Evolutionary conservation across 2,113 vertebrate genomes (phyloP), one percentile per base, ranked within the genome.

Genomic region (Progne subis): DNA sequence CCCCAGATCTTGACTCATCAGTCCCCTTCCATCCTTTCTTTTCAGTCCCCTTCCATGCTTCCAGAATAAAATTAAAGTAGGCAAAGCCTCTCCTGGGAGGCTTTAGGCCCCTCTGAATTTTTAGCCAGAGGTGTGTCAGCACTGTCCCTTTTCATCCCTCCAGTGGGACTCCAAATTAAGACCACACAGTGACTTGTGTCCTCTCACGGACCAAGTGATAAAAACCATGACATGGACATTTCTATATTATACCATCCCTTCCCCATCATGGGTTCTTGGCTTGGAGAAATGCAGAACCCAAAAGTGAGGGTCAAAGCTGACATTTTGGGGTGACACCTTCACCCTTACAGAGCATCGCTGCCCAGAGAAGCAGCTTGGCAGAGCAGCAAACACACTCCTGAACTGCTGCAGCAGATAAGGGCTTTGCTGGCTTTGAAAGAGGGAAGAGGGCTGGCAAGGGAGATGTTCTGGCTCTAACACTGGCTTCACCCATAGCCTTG

Each of bases 171-270:
- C 32, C 55, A 39, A 32, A 79, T 8, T 16, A 41, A 69, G n/a
- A 41, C 34, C 13, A 19, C 8, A 28, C 24, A 37, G 1, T 13
- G 5, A 18, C 13, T 13, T 29, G 9, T 52, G 50, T 29, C 5
- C 2, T 12, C 2, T 31, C 34, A 32, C 23, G 4, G 21, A 57
- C 8, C 3, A 39, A 63, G 14, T 17, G 39, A n/a, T 16, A 21
- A 6, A 6, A 25, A 32, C 31, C 20, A 2, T 43, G 37, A 24
- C 31, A 17, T 0, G 0, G 9, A 24, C 29, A 32, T 9, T 39
- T 47, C 12, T 34, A 1, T 32, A 18, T 59, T 32, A 37, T 23
- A 43, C 21, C 28, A 20, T 7, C 4, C 10, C 34, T 70, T 43
- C 23, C 28, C n/a, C 28, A 61, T 37, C 57, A 18, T 16, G 37